Base-by-base conservation (phyloP, 2,888 invertebrate species). In the Synanthedon formicaeformis region DNA sequence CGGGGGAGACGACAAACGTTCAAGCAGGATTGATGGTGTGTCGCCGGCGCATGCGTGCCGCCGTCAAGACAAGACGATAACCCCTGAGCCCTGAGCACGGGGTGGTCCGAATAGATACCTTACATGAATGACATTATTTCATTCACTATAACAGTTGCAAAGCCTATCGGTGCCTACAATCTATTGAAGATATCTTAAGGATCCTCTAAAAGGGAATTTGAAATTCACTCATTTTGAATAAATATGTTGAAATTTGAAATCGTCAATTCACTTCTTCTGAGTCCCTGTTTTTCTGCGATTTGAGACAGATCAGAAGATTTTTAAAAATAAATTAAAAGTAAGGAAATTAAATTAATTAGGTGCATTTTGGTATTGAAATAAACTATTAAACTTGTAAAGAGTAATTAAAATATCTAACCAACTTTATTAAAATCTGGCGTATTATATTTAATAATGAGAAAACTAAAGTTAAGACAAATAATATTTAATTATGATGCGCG, bases 21-120 rank as follows among this genome's bases (percentile, higher is more conserved):
- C 55, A 65, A 60, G 62, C 65, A 75, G 61, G 70, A 81, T 79
- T 81, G 75, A 80, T 83, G 79, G 69, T 70, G 61, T 57, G 61
- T 57, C 60, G 70, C 67, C 73, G 61, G 56, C 68, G 62, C 63
- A 58, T 61, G 62, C 63, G 58, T 61, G 52, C 60, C 56, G 56
- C 57, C 57, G 62, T 61, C 62, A 58, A 40, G 50, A 14, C 48
- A 34, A 49, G 50, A 34, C 34, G 34, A 40, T 49, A 49, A 49
- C 53, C 16, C 1, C 16, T 16, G 16, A 16, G 16, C 16, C 54
- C 55, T 60, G 52, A 57, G 56, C 62, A 63, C 57, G 78, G 34
- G 34, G 80, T 80, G 79, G 80, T 77, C 78, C 58, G 55, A 67
- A 67, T 61, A 62, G 64, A 62, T 61, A 61, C 65, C 55, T 55